phyloP scores from a whole-genome alignment of 2,888 invertebrate genomes.

The Erebia aethiops region DNA sequence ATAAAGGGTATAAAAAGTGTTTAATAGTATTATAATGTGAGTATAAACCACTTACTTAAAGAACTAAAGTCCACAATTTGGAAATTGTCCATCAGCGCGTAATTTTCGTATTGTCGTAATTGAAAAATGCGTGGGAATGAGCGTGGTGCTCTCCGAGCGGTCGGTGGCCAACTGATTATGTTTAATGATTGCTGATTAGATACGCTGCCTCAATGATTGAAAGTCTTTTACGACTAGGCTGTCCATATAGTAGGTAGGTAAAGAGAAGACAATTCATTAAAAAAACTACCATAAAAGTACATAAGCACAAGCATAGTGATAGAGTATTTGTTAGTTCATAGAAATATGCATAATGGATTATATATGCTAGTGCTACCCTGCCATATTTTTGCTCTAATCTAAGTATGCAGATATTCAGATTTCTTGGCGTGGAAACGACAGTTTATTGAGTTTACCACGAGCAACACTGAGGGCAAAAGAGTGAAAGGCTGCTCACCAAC shows the following conservation, averaged over 20 bases:
- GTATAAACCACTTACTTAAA: conserved; percentile 62
- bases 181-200: conserved; percentile 72
- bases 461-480: too few relatives aligned
- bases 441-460: too few relatives aligned
- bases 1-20: background rate
- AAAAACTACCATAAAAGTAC: too few relatives aligned
- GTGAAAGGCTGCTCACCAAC: too few relatives aligned
- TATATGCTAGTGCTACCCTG: too few relatives aligned
- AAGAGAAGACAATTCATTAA: background rate
- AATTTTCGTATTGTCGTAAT: conserved; percentile 39
- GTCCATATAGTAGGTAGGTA: background rate
- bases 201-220: conserved; percentile 62
- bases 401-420: too few relatives aligned
- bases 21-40: conserved; percentile 26
- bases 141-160: conserved; percentile 56
- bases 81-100: conserved; percentile 60
- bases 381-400: too few relatives aligned
- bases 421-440: too few relatives aligned
- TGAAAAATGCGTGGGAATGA: conserved; percentile 39
- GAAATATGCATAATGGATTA: too few relatives aligned
- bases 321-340: too few relatives aligned
- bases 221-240: conserved; percentile 52
- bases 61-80: conserved; percentile 66
- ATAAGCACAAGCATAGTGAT: too few relatives aligned
- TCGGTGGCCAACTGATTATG: conserved; percentile 73